Percentiles rank a stretch among this genome's conserved stretches.
These are phyloP conservation scores for Rhagium mordax DNA, from an alignment of 2,888 invertebrate species.

Conservation along the genomic window DNA sequence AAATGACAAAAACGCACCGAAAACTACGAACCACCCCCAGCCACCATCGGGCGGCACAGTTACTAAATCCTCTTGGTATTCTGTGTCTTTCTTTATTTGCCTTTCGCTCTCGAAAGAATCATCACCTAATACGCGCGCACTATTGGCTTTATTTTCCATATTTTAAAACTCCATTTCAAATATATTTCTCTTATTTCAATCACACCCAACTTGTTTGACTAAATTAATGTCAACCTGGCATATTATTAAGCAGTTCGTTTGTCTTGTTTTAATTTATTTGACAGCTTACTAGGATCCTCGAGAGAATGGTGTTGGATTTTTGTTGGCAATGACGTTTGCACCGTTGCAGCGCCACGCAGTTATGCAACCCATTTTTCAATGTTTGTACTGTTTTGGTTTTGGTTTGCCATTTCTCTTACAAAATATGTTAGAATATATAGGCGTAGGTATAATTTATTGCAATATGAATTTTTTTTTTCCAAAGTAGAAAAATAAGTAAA, in stretches of 20 bases:
- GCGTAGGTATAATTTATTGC: too few species aligned
- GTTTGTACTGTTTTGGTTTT: too few species aligned
- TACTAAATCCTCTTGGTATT: constrained; percentile 57
- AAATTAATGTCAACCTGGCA: not conserved
- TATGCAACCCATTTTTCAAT: too few species aligned
- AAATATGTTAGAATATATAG: too few species aligned
- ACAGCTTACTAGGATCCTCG: not conserved
- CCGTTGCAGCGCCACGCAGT: too few species aligned
- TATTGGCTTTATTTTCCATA: not conserved
- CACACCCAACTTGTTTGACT: not conserved
- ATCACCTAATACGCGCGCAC: not conserved
- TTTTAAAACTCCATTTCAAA: not conserved
- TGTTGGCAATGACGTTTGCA: too few species aligned
- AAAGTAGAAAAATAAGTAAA: too few species aligned
- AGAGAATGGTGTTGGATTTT: not conserved
- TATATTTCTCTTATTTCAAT: too few species aligned
- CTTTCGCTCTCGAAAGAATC: not conserved
- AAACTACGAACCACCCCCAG: constrained; percentile 75
- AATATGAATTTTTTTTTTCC: too few species aligned
- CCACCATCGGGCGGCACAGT: constrained; percentile 74
- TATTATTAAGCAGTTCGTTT: not conserved
- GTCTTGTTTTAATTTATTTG: not conserved
- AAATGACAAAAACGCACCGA: constrained; percentile 72
- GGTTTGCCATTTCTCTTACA: too few species aligned
- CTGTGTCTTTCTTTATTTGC: constrained; percentile 1